phyloP scores from a whole-genome alignment of 2,113 vertebrate genomes.

The Egretta garzetta region DNA sequence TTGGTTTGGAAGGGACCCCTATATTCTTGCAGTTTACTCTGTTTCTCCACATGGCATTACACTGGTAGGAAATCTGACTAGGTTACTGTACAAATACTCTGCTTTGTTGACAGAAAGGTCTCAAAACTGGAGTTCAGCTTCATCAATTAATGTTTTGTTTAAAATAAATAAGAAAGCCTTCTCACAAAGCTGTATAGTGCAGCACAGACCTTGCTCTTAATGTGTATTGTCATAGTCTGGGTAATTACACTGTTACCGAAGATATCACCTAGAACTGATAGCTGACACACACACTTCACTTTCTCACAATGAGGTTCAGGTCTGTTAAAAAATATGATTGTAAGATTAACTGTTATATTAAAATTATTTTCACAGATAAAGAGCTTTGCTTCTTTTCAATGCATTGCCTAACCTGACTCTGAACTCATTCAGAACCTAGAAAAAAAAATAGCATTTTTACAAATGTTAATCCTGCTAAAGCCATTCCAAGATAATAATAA shows the following conservation, averaged over 20 bases:
- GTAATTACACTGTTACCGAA: neutral
- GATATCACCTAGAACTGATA: neutral
- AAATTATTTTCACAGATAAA: neutral
- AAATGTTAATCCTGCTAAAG: neutral
- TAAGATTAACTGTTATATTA: neutral
- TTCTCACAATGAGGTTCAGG: neutral
- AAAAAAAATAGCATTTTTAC: neutral
- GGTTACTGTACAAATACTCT: neutral
- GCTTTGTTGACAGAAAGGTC: neutral
- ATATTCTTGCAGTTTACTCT: neutral
- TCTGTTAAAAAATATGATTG: neutral
- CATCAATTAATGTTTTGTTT: neutral
- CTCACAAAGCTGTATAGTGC: neutral
- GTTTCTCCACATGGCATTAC: neutral
- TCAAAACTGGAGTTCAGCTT: neutral
- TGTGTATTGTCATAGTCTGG: neutral
- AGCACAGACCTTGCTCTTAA: neutral
- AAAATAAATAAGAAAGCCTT: neutral
- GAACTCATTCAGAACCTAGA: neutral
- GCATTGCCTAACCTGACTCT: neutral
- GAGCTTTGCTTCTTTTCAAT: neutral
- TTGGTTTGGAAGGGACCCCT: too few species aligned
- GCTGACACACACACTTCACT: neutral
- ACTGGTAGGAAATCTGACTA: neutral
- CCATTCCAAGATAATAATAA: neutral